These are phyloP conservation scores for Ophioderma brevispina DNA, from an alignment of 35 echinoderm and acorn worm genomes.

Conservation along the genomic window DNA sequence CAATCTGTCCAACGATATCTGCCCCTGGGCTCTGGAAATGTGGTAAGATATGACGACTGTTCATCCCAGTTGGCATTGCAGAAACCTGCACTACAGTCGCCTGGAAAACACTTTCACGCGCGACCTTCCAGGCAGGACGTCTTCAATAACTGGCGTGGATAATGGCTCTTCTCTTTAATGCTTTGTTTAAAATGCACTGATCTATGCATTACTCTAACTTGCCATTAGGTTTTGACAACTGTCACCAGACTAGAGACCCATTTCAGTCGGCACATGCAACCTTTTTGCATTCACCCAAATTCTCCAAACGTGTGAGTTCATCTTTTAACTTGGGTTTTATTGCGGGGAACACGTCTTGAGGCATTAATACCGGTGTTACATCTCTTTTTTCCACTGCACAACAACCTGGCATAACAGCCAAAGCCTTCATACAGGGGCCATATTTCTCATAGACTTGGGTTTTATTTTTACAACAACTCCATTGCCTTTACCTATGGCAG, in stretches of 20 bases:
- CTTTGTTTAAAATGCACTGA: conserved; percentile 48
- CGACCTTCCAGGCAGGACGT: conserved; percentile 34
- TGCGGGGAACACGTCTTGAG: conserved; percentile 28
- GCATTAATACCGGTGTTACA: conserved; percentile 15
- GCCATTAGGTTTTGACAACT: neutral
- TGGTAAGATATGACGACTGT: conserved; percentile 39
- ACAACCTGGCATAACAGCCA: conserved; percentile 45
- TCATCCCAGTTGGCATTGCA: conserved; percentile 38
- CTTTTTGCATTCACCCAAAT: conserved; percentile 55
- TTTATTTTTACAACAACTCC: neutral
- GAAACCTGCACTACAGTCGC: conserved; percentile 58
- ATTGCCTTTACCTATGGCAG: neutral
- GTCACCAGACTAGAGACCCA: conserved; percentile 65
- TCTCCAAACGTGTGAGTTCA: conserved; percentile 56
- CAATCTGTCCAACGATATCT: conserved; percentile 32
- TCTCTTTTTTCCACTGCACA: neutral
- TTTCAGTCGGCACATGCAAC: conserved; percentile 55
- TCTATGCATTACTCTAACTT: conserved; percentile 43
- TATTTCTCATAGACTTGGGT: neutral
- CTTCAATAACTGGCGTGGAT: conserved; percentile 56
- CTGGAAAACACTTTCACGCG: conserved; percentile 56
- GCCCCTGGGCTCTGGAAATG: conserved; percentile 51
- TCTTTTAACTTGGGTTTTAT: conserved; percentile 69
- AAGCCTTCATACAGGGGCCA: neutral
- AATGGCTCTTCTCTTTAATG: conserved; percentile 41